These are phyloP conservation scores for Aradophagus sp. DNA, from an alignment of 1,140 invertebrate genomes.

Conservation along the genomic window DNA sequence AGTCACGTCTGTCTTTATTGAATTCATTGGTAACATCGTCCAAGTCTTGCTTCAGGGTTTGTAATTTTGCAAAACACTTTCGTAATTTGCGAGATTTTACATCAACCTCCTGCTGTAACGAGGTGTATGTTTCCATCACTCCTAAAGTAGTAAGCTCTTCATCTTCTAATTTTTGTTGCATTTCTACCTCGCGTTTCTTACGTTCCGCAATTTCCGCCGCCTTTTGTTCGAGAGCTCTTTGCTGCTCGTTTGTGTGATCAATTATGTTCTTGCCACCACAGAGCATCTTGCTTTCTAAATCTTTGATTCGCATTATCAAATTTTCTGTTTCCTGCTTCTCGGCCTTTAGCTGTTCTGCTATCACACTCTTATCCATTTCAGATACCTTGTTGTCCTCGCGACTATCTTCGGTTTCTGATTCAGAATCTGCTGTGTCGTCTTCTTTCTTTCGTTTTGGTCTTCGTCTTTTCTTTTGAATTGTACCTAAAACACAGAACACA, in stretches of 20 bases:
- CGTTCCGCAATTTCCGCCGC: conserved; percentile 90
- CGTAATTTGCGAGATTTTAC: conserved; percentile 92
- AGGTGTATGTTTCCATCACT: conserved; percentile 96
- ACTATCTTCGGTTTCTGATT: conserved; percentile 71
- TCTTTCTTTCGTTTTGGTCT: conserved; percentile 71
- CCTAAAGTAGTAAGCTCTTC: conserved; percentile 95
- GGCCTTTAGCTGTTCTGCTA: conserved; percentile 77
- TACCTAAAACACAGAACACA: conserved; percentile 65
- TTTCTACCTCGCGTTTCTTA: conserved; percentile 86
- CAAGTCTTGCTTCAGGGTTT: conserved; percentile 81
- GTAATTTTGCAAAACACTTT: conserved; percentile 70
- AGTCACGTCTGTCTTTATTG: conserved; percentile 84
- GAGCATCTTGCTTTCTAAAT: conserved; percentile 95
- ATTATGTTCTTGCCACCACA: conserved; percentile 98
- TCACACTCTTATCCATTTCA: conserved; percentile 79
- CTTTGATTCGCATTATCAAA: conserved; percentile 88
- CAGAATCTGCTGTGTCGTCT: conserved; percentile 71
- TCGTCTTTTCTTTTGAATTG: conserved; percentile 76
- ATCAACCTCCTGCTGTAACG: conserved; percentile 92
- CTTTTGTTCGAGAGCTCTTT: conserved; percentile 92
- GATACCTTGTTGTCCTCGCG: conserved; percentile 76
- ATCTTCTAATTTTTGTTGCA: conserved; percentile 87
- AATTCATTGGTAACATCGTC: conserved; percentile 89
- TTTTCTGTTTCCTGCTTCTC: conserved; percentile 83
- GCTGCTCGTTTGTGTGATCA: conserved; percentile 97